Base-by-base conservation (phyloP, 2,113 vertebrate species). In the Cricetomys ansorgei region DNA sequence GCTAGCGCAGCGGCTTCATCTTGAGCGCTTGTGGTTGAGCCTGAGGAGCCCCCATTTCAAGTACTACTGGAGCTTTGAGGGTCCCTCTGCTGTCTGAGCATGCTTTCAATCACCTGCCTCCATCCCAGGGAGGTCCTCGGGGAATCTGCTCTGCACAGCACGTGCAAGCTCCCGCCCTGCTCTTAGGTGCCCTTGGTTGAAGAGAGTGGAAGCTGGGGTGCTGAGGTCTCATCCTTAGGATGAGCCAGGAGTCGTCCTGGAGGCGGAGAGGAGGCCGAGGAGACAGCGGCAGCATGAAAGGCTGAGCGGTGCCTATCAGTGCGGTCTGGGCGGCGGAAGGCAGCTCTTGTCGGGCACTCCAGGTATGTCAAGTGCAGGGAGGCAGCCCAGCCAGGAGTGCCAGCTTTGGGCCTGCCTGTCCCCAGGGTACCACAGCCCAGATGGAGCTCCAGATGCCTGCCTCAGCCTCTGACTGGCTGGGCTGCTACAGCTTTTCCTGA, bases 121-220 rank as follows among this genome's bases (percentile, higher is more conserved):
- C 15, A 40, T 1, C 0, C 0, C 0, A 0, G 9, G 0, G 0
- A n/a, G 9, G 0, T 0, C n/a, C n/a, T 1, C 1, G 1, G 73
- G 72, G 31, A 77, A 37, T 40, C 62, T 67, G 29, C 34, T 50
- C 45, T 23, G 57, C 76, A 43, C n/a, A 53, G 17, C 5, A 0
- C 31, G 34, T 7, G 81, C 23, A 72, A 53, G 25, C 16, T 5
- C 8, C 3, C 0, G 43, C 57, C 69, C 17, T 57, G 23, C 40
- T 21, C n/a, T 5, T 15, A 11, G 13, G 3, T 57, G 75, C 31
- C 37, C 23, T 0, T 3, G 17, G 11, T 34, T 69, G 17, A 11
- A 48, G 48, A 37, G n/a, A 1, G 1, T 3, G 0, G 73, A 31
- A 12, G 16, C 48, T 50, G 4, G 50, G 70, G 19, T 25, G 45